Conservation (phyloP, 1,140 invertebrate species). For the Brachionus rotundiformis region DNA sequence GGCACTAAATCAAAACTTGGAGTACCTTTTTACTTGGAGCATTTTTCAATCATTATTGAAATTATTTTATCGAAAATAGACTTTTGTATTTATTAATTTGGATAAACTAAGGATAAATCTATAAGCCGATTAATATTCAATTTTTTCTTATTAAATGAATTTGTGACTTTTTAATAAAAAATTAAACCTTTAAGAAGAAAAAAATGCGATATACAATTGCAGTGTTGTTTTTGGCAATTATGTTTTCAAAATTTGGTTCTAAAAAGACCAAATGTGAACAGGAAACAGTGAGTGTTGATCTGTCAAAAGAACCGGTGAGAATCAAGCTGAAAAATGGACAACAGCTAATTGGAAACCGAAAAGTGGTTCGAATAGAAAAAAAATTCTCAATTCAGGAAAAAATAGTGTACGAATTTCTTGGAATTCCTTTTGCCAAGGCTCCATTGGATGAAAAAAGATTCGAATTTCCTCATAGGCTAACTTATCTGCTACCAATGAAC, state of each 20-base stretch:
- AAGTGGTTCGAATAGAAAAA: background rate
- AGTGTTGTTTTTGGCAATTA: background rate
- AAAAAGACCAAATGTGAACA: background rate
- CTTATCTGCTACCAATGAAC: background rate
- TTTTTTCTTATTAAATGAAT: background rate
- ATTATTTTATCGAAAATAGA: background rate
- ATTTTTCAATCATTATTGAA: background rate
- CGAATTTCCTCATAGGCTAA: slow-evolving; percentile 49
- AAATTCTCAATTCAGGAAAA: background rate
- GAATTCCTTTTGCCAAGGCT: slow-evolving; percentile 55
- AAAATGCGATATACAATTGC: background rate
- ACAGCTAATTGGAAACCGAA: slow-evolving; percentile 11
- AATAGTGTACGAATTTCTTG: slow-evolving; percentile 52
- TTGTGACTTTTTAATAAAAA: background rate
- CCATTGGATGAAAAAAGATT: slow-evolving; percentile 54
- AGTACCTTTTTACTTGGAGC: background rate
- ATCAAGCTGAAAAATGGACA: slow-evolving; percentile 31
- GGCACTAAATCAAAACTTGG: background rate
- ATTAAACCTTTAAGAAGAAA: background rate
- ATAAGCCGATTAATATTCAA: background rate
- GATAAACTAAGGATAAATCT: background rate
- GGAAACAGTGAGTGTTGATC: background rate
- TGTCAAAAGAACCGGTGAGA: background rate
- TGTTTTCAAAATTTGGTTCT: background rate
- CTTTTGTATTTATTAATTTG: background rate